Base-by-base conservation (phyloP, 2,888 invertebrate species). In the Plebejus melissa region DNA sequence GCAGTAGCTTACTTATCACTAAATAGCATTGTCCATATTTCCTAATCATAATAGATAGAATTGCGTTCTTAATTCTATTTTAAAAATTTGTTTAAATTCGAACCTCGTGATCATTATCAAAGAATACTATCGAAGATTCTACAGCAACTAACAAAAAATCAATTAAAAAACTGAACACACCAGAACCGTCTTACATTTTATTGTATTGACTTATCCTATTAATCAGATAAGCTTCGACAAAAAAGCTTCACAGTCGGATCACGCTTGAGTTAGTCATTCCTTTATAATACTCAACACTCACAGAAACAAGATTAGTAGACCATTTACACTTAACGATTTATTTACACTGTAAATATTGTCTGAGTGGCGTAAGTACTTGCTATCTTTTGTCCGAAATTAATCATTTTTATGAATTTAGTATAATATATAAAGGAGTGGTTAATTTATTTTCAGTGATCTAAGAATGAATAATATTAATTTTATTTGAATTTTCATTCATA, bases 231-330 rank as follows among this genome's bases (percentile, higher is more conserved):
- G 65, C 65, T 65, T 36, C 65, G 32, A 65, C 65, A 65, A 65
- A 65, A 65, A 65, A 65, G 32, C 65, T 65, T 65, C 32, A 65
- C 13, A 65, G 65, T 65, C 65, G 65, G 65, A 65, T 65, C 65
- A 65, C 65, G 60, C 9, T 11, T 11, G 65, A 65, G 65, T 65
- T 65, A 65, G 65, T 32, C 65, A 65, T 65, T 5, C 28, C 28
- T 28, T 22, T 22, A 22, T 22, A 60, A 41, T 41, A 5, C 9
- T 60, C 22, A 22, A 28, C 22, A 58, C n/a, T 57, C 2, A 57
- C n/a, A 57, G 22, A 58, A 28, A 60, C 60, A 60, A 60, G 60
- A 60, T 28, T 60, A 60, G 28, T 60, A 22, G 60, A 11, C 60
- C 22, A 22, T 60, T 58, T 7, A 22, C 58, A 28, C 22, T 22